These are phyloP conservation scores for Corythoichthys intestinalis DNA, from an alignment of 2,113 vertebrate genomes.

Conservation along the genomic window DNA sequence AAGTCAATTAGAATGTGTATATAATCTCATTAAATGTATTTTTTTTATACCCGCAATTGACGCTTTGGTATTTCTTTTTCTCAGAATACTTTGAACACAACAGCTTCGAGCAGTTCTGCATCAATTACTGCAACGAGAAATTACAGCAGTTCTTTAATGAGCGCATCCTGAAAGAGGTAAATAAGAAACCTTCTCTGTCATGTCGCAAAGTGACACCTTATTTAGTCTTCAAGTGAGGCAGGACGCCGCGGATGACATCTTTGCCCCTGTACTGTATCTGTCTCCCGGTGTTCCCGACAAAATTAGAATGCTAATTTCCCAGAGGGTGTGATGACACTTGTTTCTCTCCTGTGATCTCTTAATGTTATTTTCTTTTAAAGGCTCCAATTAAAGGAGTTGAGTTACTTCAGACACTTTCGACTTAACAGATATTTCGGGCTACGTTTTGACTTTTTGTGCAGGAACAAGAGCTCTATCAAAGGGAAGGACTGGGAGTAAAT, in stretches of 20 bases:
- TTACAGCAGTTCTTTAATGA: constrained; percentile 99
- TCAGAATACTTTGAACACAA: constrained; percentile 99
- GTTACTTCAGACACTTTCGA: constrained; percentile 1
- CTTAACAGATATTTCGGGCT: background rate
- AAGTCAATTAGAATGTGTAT: background rate
- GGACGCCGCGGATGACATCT: constrained; percentile 2
- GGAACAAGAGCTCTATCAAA: constrained; percentile 99
- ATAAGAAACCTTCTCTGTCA: constrained; percentile 40
- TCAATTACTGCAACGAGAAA: constrained; percentile 99
- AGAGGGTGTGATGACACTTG: constrained; percentile 36
- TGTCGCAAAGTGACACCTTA: constrained; percentile 19
- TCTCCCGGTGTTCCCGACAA: constrained; percentile 19
- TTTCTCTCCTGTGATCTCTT: constrained; percentile 51
- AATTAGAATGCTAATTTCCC: constrained; percentile 62
- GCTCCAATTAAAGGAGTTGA: constrained; percentile 40
- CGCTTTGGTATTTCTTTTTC: constrained; percentile 16
- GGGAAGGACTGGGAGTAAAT: constrained; percentile 92
- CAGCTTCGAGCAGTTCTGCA: constrained; percentile 99
- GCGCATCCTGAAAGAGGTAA: constrained; percentile 97
- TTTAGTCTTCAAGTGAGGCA: constrained; percentile 10
- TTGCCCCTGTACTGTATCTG: constrained; percentile 10
- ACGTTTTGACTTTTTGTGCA: constrained; percentile 52
- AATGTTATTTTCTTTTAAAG: constrained; percentile 46
- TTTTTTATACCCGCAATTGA: constrained; percentile 30
- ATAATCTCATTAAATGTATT: background rate